phyloP scores from a whole-genome alignment of 2,113 vertebrate species.

The Poicephalus meyeri region DNA sequence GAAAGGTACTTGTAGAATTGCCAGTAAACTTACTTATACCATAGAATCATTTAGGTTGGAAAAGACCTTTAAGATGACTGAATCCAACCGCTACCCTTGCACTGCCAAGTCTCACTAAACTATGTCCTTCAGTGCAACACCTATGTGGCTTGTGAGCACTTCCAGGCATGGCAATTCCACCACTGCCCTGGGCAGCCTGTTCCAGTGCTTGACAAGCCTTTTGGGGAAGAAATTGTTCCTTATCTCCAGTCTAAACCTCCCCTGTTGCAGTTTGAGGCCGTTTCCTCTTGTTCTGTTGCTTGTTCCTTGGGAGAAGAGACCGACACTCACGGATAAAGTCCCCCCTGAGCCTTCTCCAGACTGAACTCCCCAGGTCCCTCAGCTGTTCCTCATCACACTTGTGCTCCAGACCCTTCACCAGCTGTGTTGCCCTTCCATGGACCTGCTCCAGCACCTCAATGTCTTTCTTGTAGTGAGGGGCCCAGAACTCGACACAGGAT shows the following conservation, averaged over 20 bases:
- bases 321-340: too few relatives aligned
- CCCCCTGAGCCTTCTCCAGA: neutral
- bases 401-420: too few relatives aligned
- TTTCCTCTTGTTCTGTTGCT: neutral
- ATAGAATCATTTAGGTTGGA: neutral
- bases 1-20: neutral
- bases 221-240: neutral
- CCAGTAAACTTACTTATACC: neutral
- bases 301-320: neutral
- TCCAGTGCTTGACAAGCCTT: neutral
- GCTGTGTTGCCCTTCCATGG: neutral
- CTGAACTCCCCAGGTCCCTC: neutral
- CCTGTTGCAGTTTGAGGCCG: neutral
- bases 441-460: neutral
- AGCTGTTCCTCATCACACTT: neutral
- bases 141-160: neutral
- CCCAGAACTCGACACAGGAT: neutral
- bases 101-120: neutral
- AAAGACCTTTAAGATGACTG: neutral
- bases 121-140: neutral
- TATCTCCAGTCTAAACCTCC: neutral
- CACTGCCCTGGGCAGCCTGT: neutral
- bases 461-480: neutral
- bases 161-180: neutral
- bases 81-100: neutral